phyloP scores from a whole-genome alignment of 1,140 invertebrate species.

The Gerris buenoi region DNA sequence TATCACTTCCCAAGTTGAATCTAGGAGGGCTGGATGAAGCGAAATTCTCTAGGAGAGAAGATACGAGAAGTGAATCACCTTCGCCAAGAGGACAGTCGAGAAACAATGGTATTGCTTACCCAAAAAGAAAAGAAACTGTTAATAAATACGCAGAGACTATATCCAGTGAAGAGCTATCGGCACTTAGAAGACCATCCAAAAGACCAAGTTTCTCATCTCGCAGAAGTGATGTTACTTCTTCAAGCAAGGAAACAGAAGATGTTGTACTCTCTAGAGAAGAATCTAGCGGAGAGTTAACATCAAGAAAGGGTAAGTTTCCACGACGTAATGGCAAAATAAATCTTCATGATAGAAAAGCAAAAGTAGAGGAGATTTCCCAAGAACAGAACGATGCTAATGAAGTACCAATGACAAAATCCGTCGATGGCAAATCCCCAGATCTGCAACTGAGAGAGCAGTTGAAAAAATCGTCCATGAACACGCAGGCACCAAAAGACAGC shows the following conservation, averaged over 20 bases:
- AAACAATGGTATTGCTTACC: background rate
- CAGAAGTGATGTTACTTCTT: background rate
- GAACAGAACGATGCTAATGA: background rate
- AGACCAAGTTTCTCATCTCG: background rate
- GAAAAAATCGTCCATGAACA: background rate
- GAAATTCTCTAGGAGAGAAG: background rate
- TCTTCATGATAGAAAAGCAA: too few relatives aligned
- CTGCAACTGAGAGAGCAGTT: too few relatives aligned
- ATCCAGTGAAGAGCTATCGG: background rate
- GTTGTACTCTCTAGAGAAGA: background rate
- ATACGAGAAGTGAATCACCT: background rate
- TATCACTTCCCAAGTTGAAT: background rate
- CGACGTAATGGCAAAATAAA: too few relatives aligned
- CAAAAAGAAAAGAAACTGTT: background rate
- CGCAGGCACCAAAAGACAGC: background rate
- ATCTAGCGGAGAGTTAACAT: background rate
- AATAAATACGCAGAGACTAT: background rate
- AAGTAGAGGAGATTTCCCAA: background rate
- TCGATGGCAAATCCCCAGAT: background rate
- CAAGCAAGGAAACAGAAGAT: background rate
- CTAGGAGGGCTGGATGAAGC: background rate
- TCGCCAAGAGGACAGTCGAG: background rate
- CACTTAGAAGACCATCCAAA: background rate
- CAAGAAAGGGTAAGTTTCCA: too few relatives aligned
- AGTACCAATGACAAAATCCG: background rate